Conservation (phyloP, 2,797 vertebrate genomes). For the Semotilus atromaculatus region DNA sequence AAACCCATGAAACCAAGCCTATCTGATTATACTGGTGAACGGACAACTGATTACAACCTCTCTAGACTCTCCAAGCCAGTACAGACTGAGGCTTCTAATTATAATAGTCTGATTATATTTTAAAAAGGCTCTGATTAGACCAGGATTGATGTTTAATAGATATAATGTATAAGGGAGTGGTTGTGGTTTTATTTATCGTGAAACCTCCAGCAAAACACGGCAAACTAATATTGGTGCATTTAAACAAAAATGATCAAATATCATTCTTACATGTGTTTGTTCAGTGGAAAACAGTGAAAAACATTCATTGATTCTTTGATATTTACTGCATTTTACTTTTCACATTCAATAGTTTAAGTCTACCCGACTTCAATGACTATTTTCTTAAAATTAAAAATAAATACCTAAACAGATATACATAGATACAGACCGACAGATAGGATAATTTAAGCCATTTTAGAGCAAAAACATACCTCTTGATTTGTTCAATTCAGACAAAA, state of each 20-base stretch:
- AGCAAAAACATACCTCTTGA: background rate
- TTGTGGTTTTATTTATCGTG: constrained; percentile 50
- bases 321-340: background rate
- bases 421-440: too few relatives aligned
- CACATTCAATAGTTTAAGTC: background rate
- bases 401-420: too few relatives aligned
- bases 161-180: background rate
- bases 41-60: constrained; percentile 81
- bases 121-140: constrained; percentile 7
- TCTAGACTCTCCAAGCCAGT: constrained; percentile 59
- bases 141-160: constrained; percentile 8
- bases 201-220: background rate
- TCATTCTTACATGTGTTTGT: background rate
- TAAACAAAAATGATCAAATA: background rate
- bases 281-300: background rate
- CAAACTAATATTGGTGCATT: background rate
- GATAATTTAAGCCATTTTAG: background rate
- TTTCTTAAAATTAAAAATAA: too few relatives aligned
- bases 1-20: constrained; percentile 78
- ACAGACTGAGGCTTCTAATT: constrained; percentile 9
- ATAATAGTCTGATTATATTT: constrained; percentile 3
- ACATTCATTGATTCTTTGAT: background rate
- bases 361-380: background rate
- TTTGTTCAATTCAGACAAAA: too few relatives aligned
- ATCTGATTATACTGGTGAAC: constrained; percentile 81